A percentile compares a stretch with the other conserved stretches of the same genome.
Evolutionary conservation across 2,113 vertebrate genomes (phyloP).

Genomic region (Cyprinodon brontotheroides): DNA sequence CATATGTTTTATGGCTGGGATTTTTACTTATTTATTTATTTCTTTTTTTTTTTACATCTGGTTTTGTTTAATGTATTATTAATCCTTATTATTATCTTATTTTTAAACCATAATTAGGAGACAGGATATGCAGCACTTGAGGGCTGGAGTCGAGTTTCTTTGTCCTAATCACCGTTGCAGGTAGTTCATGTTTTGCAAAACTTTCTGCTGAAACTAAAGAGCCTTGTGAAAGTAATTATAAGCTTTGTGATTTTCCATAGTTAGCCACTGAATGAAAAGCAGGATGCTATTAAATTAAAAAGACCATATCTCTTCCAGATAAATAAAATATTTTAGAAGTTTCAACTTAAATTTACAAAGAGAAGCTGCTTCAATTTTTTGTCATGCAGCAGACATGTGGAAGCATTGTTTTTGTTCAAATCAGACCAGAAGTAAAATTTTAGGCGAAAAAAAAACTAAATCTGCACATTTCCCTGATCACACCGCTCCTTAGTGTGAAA

Average conservation of each 20-base stretch:
- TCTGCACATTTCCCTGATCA: background rate
- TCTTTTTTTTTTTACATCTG: conserved; percentile 47
- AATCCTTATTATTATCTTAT: conserved; percentile 73
- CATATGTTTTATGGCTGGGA: conserved; percentile 81
- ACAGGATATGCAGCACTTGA: conserved; percentile 68
- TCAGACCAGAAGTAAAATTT: background rate
- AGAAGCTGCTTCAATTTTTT: background rate
- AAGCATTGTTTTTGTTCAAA: too few species aligned
- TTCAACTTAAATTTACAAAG: background rate
- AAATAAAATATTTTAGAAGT: too few species aligned
- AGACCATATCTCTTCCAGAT: background rate
- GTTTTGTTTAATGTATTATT: conserved; percentile 81
- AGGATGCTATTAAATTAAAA: background rate
- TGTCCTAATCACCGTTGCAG: conserved; percentile 61
- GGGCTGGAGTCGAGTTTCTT: conserved; percentile 60
- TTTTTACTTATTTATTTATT: conserved; percentile 32
- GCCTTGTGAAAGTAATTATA: background rate
- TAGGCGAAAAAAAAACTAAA: background rate
- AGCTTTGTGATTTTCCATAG: background rate
- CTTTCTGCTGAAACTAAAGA: conserved; percentile 57
- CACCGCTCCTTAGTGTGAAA: background rate
- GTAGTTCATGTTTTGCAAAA: conserved; percentile 51
- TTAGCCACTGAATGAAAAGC: background rate
- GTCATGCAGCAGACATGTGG: background rate
- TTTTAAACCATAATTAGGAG: conserved; percentile 76